phyloP scores from a whole-genome alignment of 2,888 invertebrate genomes.

The Eustalomyia histrio region DNA sequence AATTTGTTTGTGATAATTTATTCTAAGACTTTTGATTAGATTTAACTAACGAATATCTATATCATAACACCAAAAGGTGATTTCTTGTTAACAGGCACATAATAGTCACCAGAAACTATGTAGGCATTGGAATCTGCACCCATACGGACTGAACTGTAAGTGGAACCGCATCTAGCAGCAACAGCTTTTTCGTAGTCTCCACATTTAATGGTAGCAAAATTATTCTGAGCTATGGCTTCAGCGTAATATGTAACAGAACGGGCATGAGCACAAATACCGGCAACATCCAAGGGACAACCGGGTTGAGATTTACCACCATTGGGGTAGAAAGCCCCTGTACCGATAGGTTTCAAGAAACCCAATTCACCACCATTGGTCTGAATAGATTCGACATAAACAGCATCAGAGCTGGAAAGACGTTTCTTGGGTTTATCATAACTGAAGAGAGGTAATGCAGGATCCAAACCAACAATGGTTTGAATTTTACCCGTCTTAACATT shows the following conservation, averaged over 20 bases:
- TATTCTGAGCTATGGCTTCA: constrained; percentile 76
- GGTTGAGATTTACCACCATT: too few species aligned
- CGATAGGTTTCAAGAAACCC: too few species aligned
- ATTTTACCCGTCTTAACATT: constrained; percentile 81
- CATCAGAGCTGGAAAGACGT: constrained; percentile 72
- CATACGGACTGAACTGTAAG: constrained; percentile 72
- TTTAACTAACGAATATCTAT: too few species aligned
- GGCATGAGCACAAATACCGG: constrained; percentile 79
- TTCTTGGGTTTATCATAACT: constrained; percentile 68
- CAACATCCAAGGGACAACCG: constrained; percentile 79
- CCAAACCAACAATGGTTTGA: constrained; percentile 83
- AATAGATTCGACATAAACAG: constrained; percentile 76
- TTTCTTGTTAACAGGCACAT: constrained; percentile 72
- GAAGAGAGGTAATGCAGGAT: constrained; percentile 76
- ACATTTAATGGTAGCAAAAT: constrained; percentile 72
- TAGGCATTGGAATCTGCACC: constrained; percentile 71
- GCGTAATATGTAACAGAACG: constrained; percentile 79
- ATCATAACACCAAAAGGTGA: constrained; percentile 70
- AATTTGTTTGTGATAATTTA: too few species aligned
- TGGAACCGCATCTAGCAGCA: constrained; percentile 68
- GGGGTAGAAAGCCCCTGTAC: too few species aligned
- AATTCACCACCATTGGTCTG: constrained; percentile 74
- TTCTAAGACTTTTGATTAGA: too few species aligned
- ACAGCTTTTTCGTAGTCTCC: constrained; percentile 74
- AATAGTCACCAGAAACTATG: constrained; percentile 73